Percentiles rank a stretch among this genome's conserved stretches.
These are phyloP conservation scores for Anomalospiza imberbis DNA, from an alignment of 2,797 vertebrate species.

Conservation along the genomic window DNA sequence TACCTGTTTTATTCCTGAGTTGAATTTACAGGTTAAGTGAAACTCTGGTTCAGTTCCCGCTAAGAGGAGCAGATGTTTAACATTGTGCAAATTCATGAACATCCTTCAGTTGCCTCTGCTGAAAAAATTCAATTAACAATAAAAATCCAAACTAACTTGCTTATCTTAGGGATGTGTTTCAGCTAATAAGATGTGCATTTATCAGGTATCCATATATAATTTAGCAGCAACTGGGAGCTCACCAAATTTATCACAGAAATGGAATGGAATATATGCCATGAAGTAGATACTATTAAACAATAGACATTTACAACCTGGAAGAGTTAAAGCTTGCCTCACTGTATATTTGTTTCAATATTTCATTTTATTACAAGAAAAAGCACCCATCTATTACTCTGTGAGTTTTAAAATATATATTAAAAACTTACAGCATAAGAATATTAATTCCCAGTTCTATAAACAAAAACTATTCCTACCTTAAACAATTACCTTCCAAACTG, in stretches of 20 bases:
- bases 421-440: background rate
- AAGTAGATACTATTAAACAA: conserved; percentile 35
- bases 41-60: conserved; percentile 33
- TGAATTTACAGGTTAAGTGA: conserved; percentile 25
- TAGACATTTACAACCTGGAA: conserved; percentile 49
- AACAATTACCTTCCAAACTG: background rate
- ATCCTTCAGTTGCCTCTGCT: conserved; percentile 52
- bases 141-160: conserved; percentile 61
- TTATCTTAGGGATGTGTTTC: conserved; percentile 52
- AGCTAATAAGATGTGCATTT: conserved; percentile 27
- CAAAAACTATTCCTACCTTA: background rate
- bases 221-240: conserved; percentile 8
- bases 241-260: conserved; percentile 24
- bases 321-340: conserved; percentile 25
- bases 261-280: background rate
- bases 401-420: conserved; percentile 11
- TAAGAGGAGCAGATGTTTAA: conserved; percentile 72
- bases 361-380: conserved; percentile 30
- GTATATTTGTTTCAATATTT: conserved; percentile 23
- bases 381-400: background rate
- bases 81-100: conserved; percentile 62
- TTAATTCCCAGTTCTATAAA: background rate
- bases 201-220: conserved; percentile 35
- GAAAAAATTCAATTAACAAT: conserved; percentile 73
- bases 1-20: background rate